Conservation (phyloP, 2,113 vertebrate genomes). For the Clinocottus analis region DNA sequence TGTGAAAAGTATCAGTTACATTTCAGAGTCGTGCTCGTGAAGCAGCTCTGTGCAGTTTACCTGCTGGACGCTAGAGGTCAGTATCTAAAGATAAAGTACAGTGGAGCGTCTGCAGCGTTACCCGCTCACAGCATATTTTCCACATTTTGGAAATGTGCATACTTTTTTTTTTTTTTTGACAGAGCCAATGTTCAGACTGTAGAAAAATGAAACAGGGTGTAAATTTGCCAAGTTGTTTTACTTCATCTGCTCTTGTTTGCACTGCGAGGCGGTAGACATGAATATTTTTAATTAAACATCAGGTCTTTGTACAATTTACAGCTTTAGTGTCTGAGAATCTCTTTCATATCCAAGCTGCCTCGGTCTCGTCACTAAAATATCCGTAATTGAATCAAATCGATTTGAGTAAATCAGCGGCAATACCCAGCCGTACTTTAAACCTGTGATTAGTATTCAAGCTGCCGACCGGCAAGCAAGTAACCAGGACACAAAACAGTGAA, state of each 20-base stretch:
- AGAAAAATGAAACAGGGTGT: neutral
- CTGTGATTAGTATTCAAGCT: slow-evolving; percentile 38
- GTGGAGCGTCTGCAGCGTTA: neutral
- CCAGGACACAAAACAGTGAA: slow-evolving; percentile 32
- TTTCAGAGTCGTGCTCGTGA: neutral
- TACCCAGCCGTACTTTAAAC: neutral
- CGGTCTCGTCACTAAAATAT: neutral
- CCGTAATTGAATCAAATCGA: neutral
- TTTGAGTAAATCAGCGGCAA: neutral
- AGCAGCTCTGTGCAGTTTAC: slow-evolving; percentile 35
- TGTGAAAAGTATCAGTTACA: neutral
- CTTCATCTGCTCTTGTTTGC: too few species aligned
- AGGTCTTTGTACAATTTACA: too few species aligned
- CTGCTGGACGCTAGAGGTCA: slow-evolving; percentile 64
- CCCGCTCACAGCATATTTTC: neutral
- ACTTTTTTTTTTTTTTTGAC: neutral
- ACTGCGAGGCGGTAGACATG: too few species aligned
- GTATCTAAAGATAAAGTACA: slow-evolving; percentile 25
- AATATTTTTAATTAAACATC: too few species aligned
- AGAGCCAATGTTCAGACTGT: neutral
- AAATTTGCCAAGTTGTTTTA: too few species aligned
- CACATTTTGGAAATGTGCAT: neutral
- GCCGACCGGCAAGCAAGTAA: neutral
- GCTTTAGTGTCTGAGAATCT: too few species aligned
- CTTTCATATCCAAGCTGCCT: neutral